Evolutionary conservation across 2,888 invertebrate species (phyloP), one percentile per base, ranked within the genome.

Genomic region (Saturnia japonica): DNA sequence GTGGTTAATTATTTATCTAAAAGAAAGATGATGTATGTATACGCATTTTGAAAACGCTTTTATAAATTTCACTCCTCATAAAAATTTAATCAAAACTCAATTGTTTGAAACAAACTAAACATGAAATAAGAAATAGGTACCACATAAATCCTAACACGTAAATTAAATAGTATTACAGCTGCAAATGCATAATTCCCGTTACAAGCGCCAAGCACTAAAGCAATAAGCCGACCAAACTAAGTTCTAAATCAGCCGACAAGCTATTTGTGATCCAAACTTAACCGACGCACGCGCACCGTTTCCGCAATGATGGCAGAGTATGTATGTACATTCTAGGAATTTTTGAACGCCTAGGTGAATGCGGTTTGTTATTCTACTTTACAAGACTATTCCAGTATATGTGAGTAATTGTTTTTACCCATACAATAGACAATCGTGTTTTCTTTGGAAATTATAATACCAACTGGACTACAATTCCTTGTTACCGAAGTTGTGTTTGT

Each of bases 251-350:
- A 70, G 75, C 70, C 72, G 75, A 68, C 54, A 74, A 71, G 81
- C 84, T 88, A 87, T 86, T 84, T 85, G 80, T 77, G 81, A 79
- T 75, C 81, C 80, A 77, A 83, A 84, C 80, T 82, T 82, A 78
- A 81, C 72, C 73, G 70, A 78, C 81, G 84, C 87, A 84, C 81
- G 85, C 82, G 82, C 85, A 75, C 72, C 71, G 77, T 83, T 87
- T 85, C 85, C 83, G 82, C 80, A 80, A 74, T 84, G 83, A 82
- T 80, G 79, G 75, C 79, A 82, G 77, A 72, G 73, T 72, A 72
- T 74, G 74, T 74, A 75, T n/a, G 70, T 74, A 74, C 73, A 77
- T 80, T 78, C 82, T 75, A 72, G 73, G 74, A 74, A 75, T 70
- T 42, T 54, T 42, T 67, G 42, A 42, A 66, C 69, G 40, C 25